Conservation (phyloP, 2,888 invertebrate species). For the Clostera curtula region DNA sequence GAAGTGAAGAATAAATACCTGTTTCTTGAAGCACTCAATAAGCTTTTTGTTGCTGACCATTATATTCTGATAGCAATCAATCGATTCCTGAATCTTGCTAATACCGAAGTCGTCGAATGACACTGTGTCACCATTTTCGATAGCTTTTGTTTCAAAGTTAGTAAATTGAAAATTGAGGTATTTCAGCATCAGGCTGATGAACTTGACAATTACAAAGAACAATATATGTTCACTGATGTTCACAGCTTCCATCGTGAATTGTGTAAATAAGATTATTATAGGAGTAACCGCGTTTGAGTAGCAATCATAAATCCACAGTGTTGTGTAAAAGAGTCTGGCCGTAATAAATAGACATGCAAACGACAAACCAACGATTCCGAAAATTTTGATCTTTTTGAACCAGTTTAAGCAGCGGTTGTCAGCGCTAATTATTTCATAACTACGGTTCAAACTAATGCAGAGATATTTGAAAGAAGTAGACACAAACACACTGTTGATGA, state of each 20-base stretch:
- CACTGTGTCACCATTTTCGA: not conserved
- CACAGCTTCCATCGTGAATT: not conserved
- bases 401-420: too few species aligned
- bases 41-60: not conserved
- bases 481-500: too few species aligned
- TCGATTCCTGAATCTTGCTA: not conserved
- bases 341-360: too few species aligned
- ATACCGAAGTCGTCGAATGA: not conserved
- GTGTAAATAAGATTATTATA: not conserved
- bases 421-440: too few species aligned
- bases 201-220: not conserved
- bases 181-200: not conserved
- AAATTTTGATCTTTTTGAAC: too few species aligned
- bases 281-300: not conserved
- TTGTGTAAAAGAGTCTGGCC: too few species aligned
- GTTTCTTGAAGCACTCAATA: not conserved
- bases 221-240: not conserved
- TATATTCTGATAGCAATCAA: not conserved
- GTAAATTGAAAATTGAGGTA: not conserved
- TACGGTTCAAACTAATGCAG: too few species aligned
- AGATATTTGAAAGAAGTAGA: too few species aligned
- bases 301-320: not conserved
- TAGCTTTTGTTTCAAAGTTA: not conserved
- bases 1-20: not conserved
- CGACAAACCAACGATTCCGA: too few species aligned